A percentile compares a stretch with the other conserved stretches of the same genome.
Conservation (phyloP, 2,797 vertebrate genomes). For the Apogon talboti region DNA sequence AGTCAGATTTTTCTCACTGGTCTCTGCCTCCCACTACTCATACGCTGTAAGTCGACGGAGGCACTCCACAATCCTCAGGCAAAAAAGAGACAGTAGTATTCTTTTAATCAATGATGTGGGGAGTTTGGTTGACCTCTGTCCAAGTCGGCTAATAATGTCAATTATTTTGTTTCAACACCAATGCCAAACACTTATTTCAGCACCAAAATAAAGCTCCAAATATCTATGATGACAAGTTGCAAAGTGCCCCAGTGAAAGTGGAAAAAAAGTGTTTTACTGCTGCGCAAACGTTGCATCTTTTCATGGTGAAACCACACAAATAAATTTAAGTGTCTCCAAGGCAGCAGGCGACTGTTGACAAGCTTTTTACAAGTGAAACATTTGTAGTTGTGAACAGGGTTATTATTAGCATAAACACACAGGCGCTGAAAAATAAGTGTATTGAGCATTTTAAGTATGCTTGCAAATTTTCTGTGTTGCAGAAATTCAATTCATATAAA, state of each 20-base stretch:
- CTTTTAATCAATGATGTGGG: constrained; percentile 48
- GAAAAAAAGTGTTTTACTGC: constrained; percentile 17
- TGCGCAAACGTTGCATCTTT: constrained; percentile 18
- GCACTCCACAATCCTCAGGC: constrained; percentile 40
- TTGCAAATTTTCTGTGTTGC: too few species aligned
- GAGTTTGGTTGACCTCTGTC: constrained; percentile 45
- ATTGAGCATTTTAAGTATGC: not conserved
- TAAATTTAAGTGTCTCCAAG: constrained; percentile 7
- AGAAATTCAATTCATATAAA: too few species aligned
- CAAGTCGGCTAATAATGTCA: constrained; percentile 28
- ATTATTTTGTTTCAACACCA: constrained; percentile 38
- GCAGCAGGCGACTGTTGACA: not conserved
- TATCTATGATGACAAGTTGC: constrained; percentile 22
- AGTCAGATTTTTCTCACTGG: constrained; percentile 25
- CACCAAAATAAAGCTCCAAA: constrained; percentile 19
- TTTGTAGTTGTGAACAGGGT: not conserved
- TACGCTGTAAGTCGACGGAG: constrained; percentile 21
- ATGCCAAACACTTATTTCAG: constrained; percentile 34
- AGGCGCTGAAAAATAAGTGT: not conserved
- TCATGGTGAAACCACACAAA: not conserved
- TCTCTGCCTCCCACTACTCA: constrained; percentile 41
- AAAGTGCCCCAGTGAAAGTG: constrained; percentile 8
- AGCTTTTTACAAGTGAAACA: not conserved
- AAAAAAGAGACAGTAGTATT: constrained; percentile 45
- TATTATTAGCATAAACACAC: not conserved